These are phyloP conservation scores for Sigmodon hispidus DNA, from an alignment of 2,113 vertebrate species.

Conservation along the genomic window DNA sequence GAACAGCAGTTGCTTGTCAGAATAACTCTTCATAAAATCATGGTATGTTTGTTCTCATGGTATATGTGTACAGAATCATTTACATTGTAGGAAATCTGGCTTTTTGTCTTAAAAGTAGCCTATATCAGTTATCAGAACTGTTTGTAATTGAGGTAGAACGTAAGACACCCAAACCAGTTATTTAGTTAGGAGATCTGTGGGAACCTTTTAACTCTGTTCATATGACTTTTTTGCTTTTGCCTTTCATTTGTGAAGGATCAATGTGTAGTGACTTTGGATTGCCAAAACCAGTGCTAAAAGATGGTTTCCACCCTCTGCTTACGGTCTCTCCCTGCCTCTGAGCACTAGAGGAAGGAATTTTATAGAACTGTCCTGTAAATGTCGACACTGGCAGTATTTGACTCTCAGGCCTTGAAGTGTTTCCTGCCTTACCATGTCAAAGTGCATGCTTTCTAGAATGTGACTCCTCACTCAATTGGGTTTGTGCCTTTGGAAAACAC, in stretches of 20 bases:
- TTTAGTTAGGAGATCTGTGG: neutral
- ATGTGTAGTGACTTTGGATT: conserved; percentile 8
- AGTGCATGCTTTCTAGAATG: neutral
- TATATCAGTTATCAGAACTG: neutral
- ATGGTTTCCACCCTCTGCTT: neutral
- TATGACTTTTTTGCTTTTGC: neutral
- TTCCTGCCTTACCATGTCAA: neutral
- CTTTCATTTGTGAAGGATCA: conserved; percentile 1
- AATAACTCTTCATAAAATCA: neutral
- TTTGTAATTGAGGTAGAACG: neutral
- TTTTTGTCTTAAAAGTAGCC: neutral
- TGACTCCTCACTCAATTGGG: neutral
- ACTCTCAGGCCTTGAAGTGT: neutral
- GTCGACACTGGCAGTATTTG: neutral
- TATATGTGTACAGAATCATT: neutral
- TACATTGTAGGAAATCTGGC: neutral
- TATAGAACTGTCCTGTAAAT: neutral
- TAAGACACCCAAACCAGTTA: neutral
- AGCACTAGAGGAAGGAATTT: neutral
- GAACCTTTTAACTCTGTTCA: neutral
- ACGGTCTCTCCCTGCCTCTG: neutral
- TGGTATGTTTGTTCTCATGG: neutral
- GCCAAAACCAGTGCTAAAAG: neutral
- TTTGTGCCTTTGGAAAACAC: conserved; percentile 36
- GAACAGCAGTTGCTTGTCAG: neutral